A percentile compares a stretch with the other conserved stretches of the same genome.
These are phyloP conservation scores for Gobio gobio DNA, from an alignment of 2,113 vertebrate genomes.

Conservation along the genomic window DNA sequence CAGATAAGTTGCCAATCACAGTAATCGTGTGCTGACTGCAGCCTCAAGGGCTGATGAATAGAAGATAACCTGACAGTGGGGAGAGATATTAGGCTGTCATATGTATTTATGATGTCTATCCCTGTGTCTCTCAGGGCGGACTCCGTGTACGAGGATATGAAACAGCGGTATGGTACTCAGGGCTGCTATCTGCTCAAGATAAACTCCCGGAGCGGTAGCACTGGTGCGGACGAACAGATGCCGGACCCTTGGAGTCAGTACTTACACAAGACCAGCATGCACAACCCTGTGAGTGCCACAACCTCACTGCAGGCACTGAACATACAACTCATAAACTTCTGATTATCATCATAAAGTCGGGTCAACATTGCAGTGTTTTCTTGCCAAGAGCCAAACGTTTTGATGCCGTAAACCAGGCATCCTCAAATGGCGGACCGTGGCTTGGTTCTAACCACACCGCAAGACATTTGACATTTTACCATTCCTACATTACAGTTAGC, in stretches of 20 bases:
- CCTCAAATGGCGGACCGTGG: too few relatives aligned
- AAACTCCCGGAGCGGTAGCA: slow-evolving; percentile 85
- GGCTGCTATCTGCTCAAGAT: slow-evolving; percentile 96
- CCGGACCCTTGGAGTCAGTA: slow-evolving; percentile 99
- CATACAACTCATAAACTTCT: background rate
- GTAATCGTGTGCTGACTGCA: background rate
- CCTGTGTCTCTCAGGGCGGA: slow-evolving; percentile 82
- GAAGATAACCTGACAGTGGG: background rate
- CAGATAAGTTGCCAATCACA: background rate
- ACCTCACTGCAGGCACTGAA: background rate
- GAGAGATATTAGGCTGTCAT: slow-evolving; percentile 17
- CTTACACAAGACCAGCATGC: slow-evolving; percentile 86
- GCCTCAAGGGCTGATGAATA: slow-evolving; percentile 9
- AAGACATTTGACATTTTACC: too few relatives aligned
- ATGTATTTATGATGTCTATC: background rate
- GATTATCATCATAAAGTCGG: background rate
- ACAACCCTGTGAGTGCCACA: slow-evolving; percentile 80
- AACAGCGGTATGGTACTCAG: slow-evolving; percentile 94
- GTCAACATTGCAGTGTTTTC: background rate
- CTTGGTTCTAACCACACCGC: too few relatives aligned
- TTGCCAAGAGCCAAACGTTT: background rate
- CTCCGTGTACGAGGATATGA: slow-evolving; percentile 95
- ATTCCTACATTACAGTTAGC: too few relatives aligned
- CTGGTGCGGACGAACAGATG: slow-evolving; percentile 90
- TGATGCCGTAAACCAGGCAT: background rate